Conservation (phyloP, 2,113 vertebrate species). For the Takifugu bimaculatus region DNA sequence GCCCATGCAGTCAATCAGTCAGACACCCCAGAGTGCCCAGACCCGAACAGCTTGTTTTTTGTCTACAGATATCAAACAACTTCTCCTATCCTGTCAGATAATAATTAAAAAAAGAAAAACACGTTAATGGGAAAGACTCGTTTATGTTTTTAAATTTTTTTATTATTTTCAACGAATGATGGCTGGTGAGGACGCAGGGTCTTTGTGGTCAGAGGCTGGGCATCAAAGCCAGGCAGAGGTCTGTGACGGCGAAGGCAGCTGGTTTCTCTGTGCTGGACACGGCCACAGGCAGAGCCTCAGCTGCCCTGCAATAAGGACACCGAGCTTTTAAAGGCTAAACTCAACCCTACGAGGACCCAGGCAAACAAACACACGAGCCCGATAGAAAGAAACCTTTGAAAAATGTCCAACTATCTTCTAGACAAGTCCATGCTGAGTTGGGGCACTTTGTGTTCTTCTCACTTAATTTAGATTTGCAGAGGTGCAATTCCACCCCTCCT, state of each 20-base stretch:
- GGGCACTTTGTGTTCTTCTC: background rate
- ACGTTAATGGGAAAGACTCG: constrained; percentile 67
- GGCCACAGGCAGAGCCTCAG: constrained; percentile 92
- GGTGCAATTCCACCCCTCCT: background rate
- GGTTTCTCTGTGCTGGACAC: constrained; percentile 85
- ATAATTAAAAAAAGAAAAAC: constrained; percentile 53
- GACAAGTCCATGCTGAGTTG: background rate
- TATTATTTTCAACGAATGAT: constrained; percentile 40
- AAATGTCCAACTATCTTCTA: constrained; percentile 20
- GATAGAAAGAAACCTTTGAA: constrained; percentile 31
- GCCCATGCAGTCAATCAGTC: constrained; percentile 80
- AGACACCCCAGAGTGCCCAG: constrained; percentile 76
- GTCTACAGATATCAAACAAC: constrained; percentile 75
- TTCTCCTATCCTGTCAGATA: constrained; percentile 64
- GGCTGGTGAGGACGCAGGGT: constrained; percentile 66
- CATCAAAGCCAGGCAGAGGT: constrained; percentile 87
- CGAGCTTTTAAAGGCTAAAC: constrained; percentile 76
- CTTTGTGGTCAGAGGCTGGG: constrained; percentile 73
- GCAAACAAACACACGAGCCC: constrained; percentile 14
- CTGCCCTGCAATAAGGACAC: constrained; percentile 90
- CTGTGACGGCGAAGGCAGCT: constrained; percentile 92
- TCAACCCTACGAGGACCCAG: constrained; percentile 33
- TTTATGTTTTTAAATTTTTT: constrained; percentile 37
- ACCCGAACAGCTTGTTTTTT: constrained; percentile 75
- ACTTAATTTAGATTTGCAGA: background rate